phyloP scores from a whole-genome alignment of 2,113 vertebrate genomes.

The Paedocypris sp. region DNA sequence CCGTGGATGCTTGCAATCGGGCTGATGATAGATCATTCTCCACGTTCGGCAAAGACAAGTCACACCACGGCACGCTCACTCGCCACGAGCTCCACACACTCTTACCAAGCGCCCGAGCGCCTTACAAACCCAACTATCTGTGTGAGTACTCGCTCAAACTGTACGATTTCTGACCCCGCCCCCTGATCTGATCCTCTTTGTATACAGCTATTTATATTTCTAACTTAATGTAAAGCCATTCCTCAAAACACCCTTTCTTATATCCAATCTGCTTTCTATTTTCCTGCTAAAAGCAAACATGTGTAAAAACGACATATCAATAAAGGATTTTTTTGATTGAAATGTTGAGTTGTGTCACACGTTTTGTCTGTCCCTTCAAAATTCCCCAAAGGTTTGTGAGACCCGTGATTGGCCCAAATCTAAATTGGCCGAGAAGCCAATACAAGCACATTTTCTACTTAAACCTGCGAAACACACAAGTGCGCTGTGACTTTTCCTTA shows the following conservation, averaged over 20 bases:
- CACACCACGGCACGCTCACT: conserved; percentile 92
- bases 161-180: conserved; percentile 45
- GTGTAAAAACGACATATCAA: conserved; percentile 1
- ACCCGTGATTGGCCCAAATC: too few relatives aligned
- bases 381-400: conserved; percentile 24
- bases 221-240: background rate
- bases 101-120: conserved; percentile 84
- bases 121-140: conserved; percentile 97
- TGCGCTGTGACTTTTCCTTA: conserved; percentile 44
- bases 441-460: background rate
- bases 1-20: conserved; percentile 41
- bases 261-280: conserved; percentile 8
- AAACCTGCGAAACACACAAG: conserved; percentile 10
- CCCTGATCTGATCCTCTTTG: background rate
- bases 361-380: conserved; percentile 7
- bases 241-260: background rate
- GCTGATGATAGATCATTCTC: conserved; percentile 89
- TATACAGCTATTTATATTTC: conserved; percentile 18
- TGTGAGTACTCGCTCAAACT: conserved; percentile 84
- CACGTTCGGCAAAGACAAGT: conserved; percentile 98
- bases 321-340: conserved; percentile 35
- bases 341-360: conserved; percentile 45
- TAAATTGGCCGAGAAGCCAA: background rate
- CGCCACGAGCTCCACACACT: conserved; percentile 92
- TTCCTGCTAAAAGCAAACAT: conserved; percentile 1